A percentile compares a stretch with the other conserved stretches of the same genome.
Evolutionary conservation across 2,888 invertebrate genomes (phyloP).

Genomic region (Lomographa bimaculata): DNA sequence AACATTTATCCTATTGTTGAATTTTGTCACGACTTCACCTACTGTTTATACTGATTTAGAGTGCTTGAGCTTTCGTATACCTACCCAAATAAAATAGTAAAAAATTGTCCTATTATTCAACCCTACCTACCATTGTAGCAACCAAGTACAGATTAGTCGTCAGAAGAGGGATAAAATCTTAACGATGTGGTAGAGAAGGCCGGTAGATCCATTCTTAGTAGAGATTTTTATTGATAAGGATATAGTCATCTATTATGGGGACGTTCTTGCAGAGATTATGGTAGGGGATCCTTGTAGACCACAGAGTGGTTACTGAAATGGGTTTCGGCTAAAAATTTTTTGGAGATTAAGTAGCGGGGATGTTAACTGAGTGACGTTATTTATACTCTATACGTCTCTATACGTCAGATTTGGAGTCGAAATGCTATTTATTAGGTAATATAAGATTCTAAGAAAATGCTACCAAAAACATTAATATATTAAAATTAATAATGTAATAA

Average conservation of each 20-base stretch:
- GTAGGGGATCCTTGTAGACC: slow-evolving; percentile 6
- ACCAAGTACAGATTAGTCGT: slow-evolving; percentile 74
- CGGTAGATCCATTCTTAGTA: slow-evolving; percentile 65
- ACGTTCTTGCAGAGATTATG: slow-evolving; percentile 36
- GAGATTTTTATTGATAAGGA: slow-evolving; percentile 76
- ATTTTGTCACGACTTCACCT: too few species aligned
- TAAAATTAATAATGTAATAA: too few species aligned
- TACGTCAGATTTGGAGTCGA: too few species aligned
- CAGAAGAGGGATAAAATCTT: slow-evolving; percentile 78
- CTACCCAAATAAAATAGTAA: slow-evolving; percentile 60
- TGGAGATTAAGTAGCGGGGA: too few species aligned
- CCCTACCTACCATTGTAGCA: slow-evolving; percentile 62
- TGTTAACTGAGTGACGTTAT: too few species aligned
- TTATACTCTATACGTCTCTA: too few species aligned
- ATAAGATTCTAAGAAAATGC: too few species aligned
- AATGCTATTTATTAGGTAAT: too few species aligned
- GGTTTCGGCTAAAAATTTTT: too few species aligned
- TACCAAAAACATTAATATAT: too few species aligned
- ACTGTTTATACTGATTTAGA: slow-evolving; percentile 12
- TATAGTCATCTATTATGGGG: slow-evolving; percentile 66
- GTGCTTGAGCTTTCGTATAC: slow-evolving; percentile 48
- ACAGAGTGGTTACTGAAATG: too few species aligned
- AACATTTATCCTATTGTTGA: too few species aligned
- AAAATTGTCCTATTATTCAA: slow-evolving; percentile 70
- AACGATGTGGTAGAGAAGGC: slow-evolving; percentile 69